These are phyloP conservation scores for Cottoperca gobio DNA, from an alignment of 2,797 vertebrate genomes.

Conservation along the genomic window DNA sequence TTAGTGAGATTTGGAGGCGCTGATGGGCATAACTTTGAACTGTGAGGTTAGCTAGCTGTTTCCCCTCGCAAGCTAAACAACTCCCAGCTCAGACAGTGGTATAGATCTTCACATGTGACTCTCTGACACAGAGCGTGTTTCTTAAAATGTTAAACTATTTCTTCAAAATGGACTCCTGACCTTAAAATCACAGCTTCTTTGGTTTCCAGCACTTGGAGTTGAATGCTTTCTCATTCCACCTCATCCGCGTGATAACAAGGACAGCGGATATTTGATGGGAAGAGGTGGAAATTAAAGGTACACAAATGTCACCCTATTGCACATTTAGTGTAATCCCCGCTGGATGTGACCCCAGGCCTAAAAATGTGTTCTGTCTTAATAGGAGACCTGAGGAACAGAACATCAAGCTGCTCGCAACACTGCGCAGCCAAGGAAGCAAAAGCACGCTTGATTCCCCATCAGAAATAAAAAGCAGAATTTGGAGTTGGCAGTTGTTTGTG, in stretches of 20 bases:
- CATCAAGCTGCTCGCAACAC: conserved; percentile 38
- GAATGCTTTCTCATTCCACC: background rate
- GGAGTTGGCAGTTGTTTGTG: conserved; percentile 68
- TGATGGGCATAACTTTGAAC: background rate
- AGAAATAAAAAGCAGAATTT: conserved; percentile 70
- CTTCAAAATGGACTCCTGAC: background rate
- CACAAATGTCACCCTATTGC: conserved; percentile 22
- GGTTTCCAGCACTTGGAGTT: background rate
- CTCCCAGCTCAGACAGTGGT: too few species aligned
- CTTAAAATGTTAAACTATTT: background rate
- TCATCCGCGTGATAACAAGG: background rate
- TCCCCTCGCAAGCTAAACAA: background rate
- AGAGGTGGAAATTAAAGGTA: conserved; percentile 43
- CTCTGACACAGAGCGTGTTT: background rate
- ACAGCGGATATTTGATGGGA: conserved; percentile 33
- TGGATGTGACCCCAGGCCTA: conserved; percentile 30
- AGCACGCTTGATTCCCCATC: conserved; percentile 49
- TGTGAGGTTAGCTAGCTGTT: background rate
- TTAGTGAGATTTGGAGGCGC: background rate
- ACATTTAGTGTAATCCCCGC: conserved; percentile 21
- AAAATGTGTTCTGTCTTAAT: conserved; percentile 21
- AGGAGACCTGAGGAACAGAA: conserved; percentile 20
- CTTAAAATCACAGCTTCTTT: background rate
- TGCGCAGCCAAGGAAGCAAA: conserved; percentile 33
- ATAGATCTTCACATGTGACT: background rate